phyloP scores from a whole-genome alignment of 2,888 invertebrate genomes.

The Ametastegia equiseti region DNA sequence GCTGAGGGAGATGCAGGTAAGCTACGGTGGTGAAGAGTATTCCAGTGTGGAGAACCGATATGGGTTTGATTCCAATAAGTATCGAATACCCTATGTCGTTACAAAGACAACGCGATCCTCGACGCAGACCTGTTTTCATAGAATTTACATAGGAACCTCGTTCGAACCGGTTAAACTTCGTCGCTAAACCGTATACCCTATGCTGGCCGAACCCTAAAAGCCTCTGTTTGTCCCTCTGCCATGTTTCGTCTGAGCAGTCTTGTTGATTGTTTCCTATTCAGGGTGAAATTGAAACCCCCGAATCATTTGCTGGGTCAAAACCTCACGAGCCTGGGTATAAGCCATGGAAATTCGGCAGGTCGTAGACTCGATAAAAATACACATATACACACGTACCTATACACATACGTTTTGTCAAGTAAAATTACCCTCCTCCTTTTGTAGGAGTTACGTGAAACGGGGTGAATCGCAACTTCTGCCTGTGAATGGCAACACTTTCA shows the following conservation, averaged over 20 bases:
- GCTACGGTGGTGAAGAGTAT: conserved; percentile 7
- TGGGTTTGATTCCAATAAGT: too few relatives aligned
- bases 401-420: not conserved
- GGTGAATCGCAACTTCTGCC: too few relatives aligned
- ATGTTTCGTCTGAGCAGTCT: conserved; percentile 20
- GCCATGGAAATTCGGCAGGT: not conserved
- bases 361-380: not conserved
- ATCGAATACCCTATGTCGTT: conserved; percentile 33
- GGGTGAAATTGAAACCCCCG: not conserved
- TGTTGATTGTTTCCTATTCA: conserved; percentile 30
- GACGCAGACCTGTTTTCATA: conserved; percentile 30
- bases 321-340: not conserved
- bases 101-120: conserved; percentile 14
- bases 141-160: conserved; percentile 42
- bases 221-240: conserved; percentile 17
- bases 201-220: not conserved
- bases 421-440: not conserved
- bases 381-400: not conserved
- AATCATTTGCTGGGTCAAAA: conserved; percentile 3
- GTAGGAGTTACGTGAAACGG: too few relatives aligned
- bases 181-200: conserved; percentile 11
- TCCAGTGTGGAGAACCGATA: not conserved
- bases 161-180: conserved; percentile 22
- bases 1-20: not conserved
- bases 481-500: too few relatives aligned